phyloP scores from a whole-genome alignment of 2,113 vertebrate species.

The Erinaceus europaeus region DNA sequence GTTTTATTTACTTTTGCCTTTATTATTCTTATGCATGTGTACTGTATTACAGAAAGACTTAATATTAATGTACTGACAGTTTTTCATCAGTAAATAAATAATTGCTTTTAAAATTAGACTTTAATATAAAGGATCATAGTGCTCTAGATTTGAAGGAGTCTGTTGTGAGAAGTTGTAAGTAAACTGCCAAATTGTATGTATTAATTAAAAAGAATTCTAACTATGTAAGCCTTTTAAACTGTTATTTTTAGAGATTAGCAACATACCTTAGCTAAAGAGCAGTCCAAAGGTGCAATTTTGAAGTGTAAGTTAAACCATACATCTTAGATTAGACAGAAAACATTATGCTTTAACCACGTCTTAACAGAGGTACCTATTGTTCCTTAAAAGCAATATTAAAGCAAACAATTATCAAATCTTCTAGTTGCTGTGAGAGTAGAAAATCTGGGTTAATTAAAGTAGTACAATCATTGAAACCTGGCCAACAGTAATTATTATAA shows the following conservation, averaged over 20 bases:
- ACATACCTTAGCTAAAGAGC: neutral
- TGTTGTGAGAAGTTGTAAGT: slow-evolving; percentile 31
- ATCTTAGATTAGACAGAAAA: neutral
- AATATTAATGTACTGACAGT: neutral
- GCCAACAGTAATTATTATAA: slow-evolving; percentile 15
- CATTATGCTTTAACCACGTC: slow-evolving; percentile 27
- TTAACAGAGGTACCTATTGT: neutral
- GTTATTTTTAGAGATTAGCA: slow-evolving; percentile 28
- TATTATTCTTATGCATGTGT: slow-evolving; percentile 32
- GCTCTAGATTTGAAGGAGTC: neutral
- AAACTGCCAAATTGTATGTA: slow-evolving; percentile 44
- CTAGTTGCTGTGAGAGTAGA: slow-evolving; percentile 16
- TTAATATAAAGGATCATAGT: slow-evolving; percentile 42
- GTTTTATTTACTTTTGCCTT: slow-evolving; percentile 32
- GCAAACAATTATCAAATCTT: slow-evolving; percentile 5
- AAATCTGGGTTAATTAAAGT: slow-evolving; percentile 31
- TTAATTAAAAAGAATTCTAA: neutral
- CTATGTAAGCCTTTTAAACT: neutral
- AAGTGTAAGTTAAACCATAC: neutral
- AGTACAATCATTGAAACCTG: slow-evolving; percentile 1
- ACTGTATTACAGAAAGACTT: slow-evolving; percentile 37
- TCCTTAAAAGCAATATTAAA: neutral
- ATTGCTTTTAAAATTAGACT: slow-evolving; percentile 57
- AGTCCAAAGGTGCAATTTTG: neutral
- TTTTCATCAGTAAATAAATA: slow-evolving; percentile 43